Conservation (phyloP, 2,797 vertebrate species). For the Simalia tracyae region DNA sequence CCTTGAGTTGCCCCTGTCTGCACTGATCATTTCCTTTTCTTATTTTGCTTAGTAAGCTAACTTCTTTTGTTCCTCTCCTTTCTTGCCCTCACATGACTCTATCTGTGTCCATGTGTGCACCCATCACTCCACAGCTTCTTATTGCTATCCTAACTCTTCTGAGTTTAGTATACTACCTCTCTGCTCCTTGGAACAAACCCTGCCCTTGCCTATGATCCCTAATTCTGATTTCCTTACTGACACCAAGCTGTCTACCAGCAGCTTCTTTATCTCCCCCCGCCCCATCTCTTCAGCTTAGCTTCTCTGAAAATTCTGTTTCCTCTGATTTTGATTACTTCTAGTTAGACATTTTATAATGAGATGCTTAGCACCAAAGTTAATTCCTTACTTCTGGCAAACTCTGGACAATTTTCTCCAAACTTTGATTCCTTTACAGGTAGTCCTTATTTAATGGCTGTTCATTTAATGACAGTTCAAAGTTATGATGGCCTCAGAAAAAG, state of each 20-base stretch:
- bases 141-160: not conserved
- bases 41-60: not conserved
- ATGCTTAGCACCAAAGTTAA: not conserved
- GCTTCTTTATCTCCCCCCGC: not conserved
- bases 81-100: not conserved
- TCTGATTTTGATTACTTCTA: not conserved
- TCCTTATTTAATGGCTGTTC: no score
- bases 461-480: no score
- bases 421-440: not conserved
- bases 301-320: not conserved
- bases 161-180: not conserved
- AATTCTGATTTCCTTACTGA: not conserved
- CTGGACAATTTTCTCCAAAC: not conserved
- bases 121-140: not conserved
- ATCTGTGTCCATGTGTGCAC: not conserved
- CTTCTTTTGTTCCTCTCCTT: not conserved
- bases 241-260: not conserved
- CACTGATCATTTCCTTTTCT: not conserved
- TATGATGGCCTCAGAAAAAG: no score
- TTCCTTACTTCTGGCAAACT: not conserved
- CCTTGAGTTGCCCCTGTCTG: not conserved
- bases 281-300: not conserved
- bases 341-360: not conserved
- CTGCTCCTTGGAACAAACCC: not conserved
- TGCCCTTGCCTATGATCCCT: not conserved